phyloP scores from a whole-genome alignment of 2,113 vertebrate species.

The Vulpes lagopus region DNA sequence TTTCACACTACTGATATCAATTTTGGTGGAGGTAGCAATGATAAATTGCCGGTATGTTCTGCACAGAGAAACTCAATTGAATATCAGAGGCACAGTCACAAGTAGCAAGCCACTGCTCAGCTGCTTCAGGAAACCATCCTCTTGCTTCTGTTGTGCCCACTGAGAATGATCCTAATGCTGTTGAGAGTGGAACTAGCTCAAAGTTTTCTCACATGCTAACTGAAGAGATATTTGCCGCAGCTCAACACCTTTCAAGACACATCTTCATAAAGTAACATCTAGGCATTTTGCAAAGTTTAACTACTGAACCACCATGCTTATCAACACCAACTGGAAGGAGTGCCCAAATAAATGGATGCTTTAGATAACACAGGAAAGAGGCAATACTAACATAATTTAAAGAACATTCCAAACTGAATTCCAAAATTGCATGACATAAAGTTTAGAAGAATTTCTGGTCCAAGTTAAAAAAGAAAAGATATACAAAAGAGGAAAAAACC shows the following conservation, averaged over 20 bases:
- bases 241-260: slow-evolving; percentile 87
- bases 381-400: neutral
- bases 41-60: slow-evolving; percentile 94
- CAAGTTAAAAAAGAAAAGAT: neutral
- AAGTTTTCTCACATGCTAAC: slow-evolving; percentile 87
- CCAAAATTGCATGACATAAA: neutral
- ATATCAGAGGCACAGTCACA: slow-evolving; percentile 88
- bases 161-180: slow-evolving; percentile 88
- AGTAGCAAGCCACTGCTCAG: slow-evolving; percentile 84
- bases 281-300: slow-evolving; percentile 82
- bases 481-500: neutral
- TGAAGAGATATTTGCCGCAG: slow-evolving; percentile 89
- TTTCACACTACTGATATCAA: slow-evolving; percentile 91
- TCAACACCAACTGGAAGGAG: slow-evolving; percentile 89
- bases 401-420: neutral
- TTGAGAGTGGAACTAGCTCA: slow-evolving; percentile 86
- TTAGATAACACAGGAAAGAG: neutral
- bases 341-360: neutral
- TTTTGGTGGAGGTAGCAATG: slow-evolving; percentile 92
- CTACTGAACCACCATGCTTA: slow-evolving; percentile 93
- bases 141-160: slow-evolving; percentile 89
- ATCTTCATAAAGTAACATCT: slow-evolving; percentile 90
- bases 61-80: slow-evolving; percentile 91
- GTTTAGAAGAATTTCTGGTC: slow-evolving; percentile 12
- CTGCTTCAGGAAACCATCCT: slow-evolving; percentile 93